These are phyloP conservation scores for Apamea monoglypha DNA, from an alignment of 2,888 invertebrate genomes.

Conservation along the genomic window DNA sequence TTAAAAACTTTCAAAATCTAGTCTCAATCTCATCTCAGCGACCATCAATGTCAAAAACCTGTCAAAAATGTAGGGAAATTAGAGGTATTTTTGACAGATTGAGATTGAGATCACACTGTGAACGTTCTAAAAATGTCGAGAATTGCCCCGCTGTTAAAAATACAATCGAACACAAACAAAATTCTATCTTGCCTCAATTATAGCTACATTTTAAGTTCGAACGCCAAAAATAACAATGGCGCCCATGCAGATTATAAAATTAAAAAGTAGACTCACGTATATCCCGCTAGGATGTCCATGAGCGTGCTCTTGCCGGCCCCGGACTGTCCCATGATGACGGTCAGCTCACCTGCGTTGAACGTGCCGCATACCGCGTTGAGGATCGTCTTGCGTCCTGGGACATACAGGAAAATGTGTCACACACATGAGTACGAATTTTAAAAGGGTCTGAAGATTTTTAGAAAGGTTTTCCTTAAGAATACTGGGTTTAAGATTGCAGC, in stretches of 20 bases:
- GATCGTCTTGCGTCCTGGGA: slow-evolving; percentile 91
- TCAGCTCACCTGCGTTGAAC: slow-evolving; percentile 93
- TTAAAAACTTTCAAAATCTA: no score
- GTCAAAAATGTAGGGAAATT: no score
- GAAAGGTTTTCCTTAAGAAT: slow-evolving; percentile 25
- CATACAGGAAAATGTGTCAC: slow-evolving; percentile 61
- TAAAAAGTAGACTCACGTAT: slow-evolving; percentile 92
- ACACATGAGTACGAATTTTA: slow-evolving; percentile 27
- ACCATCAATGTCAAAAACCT: no score
- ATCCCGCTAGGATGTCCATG: slow-evolving; percentile 97
- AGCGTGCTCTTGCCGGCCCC: slow-evolving; percentile 97
- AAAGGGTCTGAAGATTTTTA: slow-evolving; percentile 7
- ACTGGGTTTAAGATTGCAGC: not conserved
- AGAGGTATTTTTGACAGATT: no score
- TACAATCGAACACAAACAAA: slow-evolving; percentile 8
- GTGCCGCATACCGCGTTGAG: slow-evolving; percentile 91
- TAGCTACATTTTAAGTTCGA: slow-evolving; percentile 24
- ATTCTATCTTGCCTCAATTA: slow-evolving; percentile 19
- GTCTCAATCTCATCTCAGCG: no score
- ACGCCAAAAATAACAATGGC: slow-evolving; percentile 31
- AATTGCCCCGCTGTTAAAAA: not conserved
- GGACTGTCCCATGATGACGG: slow-evolving; percentile 97
- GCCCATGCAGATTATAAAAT: slow-evolving; percentile 34
- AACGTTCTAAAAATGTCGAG: not conserved
- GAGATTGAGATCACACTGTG: no score